Percentiles rank a stretch among this genome's conserved stretches.
These are phyloP conservation scores for Talpa occidentalis DNA, from an alignment of 2,113 vertebrate genomes.

Conservation along the genomic window DNA sequence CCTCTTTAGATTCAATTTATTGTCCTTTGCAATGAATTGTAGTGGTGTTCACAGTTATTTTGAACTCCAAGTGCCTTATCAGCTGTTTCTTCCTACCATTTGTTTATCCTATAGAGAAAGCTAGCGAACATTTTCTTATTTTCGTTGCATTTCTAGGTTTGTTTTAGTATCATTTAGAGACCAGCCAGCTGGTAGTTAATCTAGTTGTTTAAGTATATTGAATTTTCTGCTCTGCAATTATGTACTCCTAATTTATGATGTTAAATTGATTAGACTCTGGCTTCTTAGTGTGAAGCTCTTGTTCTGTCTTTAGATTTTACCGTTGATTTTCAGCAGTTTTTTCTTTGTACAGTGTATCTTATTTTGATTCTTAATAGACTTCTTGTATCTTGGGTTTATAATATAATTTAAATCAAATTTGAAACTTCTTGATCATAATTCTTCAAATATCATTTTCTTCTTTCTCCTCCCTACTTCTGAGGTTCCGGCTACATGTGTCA, in stretches of 20 bases:
- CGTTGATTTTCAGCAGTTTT: neutral
- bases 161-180: slow-evolving; percentile 18
- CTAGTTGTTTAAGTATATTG: neutral
- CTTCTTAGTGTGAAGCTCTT: neutral
- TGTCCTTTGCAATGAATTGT: neutral
- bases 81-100: neutral
- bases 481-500: neutral
- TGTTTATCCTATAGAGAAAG: neutral
- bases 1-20: neutral
- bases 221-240: neutral
- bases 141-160: neutral
- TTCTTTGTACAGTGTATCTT: neutral
- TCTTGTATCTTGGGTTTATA: slow-evolving; percentile 1
- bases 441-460: neutral
- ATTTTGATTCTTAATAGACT: neutral
- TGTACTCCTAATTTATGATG: neutral
- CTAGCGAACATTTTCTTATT: neutral
- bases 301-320: slow-evolving; percentile 9
- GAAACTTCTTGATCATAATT: slow-evolving; percentile 1
- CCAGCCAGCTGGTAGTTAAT: neutral
- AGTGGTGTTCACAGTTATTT: neutral
- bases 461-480: neutral
- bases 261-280: neutral
- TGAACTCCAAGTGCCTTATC: neutral
- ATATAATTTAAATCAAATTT: neutral